A percentile compares a stretch with the other conserved stretches of the same genome.
phyloP scores from a whole-genome alignment of 2,888 invertebrate species.

The Thymelicus sylvestris region DNA sequence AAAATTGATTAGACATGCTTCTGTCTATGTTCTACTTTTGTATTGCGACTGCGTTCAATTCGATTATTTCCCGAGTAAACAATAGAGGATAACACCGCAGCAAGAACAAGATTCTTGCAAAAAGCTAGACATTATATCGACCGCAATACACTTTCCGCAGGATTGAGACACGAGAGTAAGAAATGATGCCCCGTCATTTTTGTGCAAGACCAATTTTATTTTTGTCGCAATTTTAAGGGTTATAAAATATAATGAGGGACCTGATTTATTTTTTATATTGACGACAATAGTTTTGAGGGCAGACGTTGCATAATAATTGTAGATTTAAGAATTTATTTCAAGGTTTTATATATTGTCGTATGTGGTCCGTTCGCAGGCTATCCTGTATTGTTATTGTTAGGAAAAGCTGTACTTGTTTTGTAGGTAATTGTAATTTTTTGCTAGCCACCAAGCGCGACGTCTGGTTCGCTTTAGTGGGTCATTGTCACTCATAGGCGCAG shows the following conservation, averaged over 20 bases:
- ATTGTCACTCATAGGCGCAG: conserved; percentile 72
- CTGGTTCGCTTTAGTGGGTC: conserved; percentile 67
- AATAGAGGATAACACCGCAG: conserved; percentile 27
- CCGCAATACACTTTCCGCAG: conserved; percentile 32
- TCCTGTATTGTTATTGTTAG: conserved; percentile 19
- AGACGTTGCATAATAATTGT: conserved; percentile 12
- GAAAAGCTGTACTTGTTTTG: conserved; percentile 29
- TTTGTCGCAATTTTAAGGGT: conserved; percentile 14
- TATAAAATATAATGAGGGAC: neutral
- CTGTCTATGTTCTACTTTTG: neutral
- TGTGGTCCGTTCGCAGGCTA: neutral
- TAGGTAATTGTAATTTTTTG: conserved; percentile 40
- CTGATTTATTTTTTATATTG: neutral
- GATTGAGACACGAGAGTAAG: conserved; percentile 31
- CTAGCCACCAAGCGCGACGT: conserved; percentile 47
- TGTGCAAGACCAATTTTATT: conserved; percentile 23
- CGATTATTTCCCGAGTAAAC: conserved; percentile 14
- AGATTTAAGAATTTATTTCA: neutral
- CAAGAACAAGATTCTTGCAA: conserved; percentile 31
- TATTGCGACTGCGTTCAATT: conserved; percentile 15
- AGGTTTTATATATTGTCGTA: neutral
- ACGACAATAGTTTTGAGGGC: neutral
- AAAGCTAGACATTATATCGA: conserved; percentile 32
- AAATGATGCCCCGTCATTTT: conserved; percentile 31
- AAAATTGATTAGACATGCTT: conserved; percentile 11